A percentile compares a stretch with the other conserved stretches of the same genome.
Evolutionary conservation across 2,113 vertebrate species (phyloP).

Genomic region (Toxotes jaculatrix): DNA sequence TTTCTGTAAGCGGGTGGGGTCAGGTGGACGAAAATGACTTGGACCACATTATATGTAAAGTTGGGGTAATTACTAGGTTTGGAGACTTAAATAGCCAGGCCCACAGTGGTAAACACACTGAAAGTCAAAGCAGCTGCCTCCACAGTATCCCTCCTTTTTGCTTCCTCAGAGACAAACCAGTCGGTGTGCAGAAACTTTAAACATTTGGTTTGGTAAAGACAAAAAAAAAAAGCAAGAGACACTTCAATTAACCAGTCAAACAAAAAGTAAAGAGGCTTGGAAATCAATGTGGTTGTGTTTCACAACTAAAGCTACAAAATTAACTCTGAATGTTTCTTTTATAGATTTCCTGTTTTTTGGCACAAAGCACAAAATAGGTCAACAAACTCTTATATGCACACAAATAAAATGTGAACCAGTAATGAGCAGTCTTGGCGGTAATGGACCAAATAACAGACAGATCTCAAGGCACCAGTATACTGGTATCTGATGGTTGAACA

Average conservation of each 20-base stretch:
- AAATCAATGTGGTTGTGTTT: slow-evolving; percentile 14
- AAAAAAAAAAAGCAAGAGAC: slow-evolving; percentile 10
- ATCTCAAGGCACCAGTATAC: neutral
- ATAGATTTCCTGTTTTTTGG: neutral
- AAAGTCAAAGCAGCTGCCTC: slow-evolving; percentile 62
- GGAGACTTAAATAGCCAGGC: slow-evolving; percentile 79
- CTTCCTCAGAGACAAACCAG: slow-evolving; percentile 56
- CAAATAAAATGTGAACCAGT: slow-evolving; percentile 6
- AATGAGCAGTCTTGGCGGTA: neutral
- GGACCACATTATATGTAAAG: slow-evolving; percentile 81
- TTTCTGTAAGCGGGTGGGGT: slow-evolving; percentile 75
- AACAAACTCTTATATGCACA: neutral
- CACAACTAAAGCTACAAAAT: slow-evolving; percentile 15
- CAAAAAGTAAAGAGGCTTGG: neutral
- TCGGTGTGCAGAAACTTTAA: slow-evolving; percentile 49
- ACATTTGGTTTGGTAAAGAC: slow-evolving; percentile 41
- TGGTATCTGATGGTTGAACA: neutral
- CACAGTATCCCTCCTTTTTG: slow-evolving; percentile 41
- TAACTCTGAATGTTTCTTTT: slow-evolving; percentile 10
- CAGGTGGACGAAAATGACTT: slow-evolving; percentile 76
- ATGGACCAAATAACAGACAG: neutral
- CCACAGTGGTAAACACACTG: slow-evolving; percentile 77
- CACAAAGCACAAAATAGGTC: neutral
- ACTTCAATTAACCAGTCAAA: slow-evolving; percentile 15
- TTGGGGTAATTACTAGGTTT: slow-evolving; percentile 79